Evolutionary conservation across 2,797 vertebrate genomes (phyloP).

Genomic region (Manis crassicaudata): DNA sequence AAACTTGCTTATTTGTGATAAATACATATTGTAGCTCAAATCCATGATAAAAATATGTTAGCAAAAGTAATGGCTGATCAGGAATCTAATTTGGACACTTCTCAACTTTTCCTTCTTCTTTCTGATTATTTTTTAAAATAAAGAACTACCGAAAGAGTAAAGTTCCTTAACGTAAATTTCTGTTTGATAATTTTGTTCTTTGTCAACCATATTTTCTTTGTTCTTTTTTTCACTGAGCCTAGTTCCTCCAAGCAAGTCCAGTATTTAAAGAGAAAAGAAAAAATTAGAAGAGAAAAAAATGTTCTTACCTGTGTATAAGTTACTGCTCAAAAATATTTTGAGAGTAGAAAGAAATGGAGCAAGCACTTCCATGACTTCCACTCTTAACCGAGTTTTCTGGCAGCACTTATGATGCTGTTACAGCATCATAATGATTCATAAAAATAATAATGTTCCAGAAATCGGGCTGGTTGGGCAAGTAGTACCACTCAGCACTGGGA

Average conservation of each 20-base stretch:
- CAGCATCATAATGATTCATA: background rate
- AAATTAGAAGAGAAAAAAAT: background rate
- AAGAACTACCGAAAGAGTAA: background rate
- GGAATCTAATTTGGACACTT: background rate
- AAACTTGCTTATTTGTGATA: background rate
- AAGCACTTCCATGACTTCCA: background rate
- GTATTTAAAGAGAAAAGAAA: background rate
- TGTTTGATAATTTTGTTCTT: background rate
- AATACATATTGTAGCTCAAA: slow-evolving; percentile 4
- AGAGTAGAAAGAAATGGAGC: background rate
- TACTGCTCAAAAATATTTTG: slow-evolving; percentile 21
- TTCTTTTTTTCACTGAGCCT: background rate
- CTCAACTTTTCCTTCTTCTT: background rate
- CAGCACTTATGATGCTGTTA: background rate
- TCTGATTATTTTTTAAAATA: background rate
- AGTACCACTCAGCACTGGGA: background rate
- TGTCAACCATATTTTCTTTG: background rate
- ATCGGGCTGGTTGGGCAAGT: background rate
- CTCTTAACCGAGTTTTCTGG: background rate
- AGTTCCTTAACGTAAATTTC: background rate
- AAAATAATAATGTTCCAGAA: background rate
- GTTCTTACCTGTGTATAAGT: background rate
- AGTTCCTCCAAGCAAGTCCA: background rate
- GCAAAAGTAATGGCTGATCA: background rate
- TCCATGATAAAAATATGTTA: background rate